Evolutionary conservation across 2,113 vertebrate genomes (phyloP).

Genomic region (Piprites chloris): DNA sequence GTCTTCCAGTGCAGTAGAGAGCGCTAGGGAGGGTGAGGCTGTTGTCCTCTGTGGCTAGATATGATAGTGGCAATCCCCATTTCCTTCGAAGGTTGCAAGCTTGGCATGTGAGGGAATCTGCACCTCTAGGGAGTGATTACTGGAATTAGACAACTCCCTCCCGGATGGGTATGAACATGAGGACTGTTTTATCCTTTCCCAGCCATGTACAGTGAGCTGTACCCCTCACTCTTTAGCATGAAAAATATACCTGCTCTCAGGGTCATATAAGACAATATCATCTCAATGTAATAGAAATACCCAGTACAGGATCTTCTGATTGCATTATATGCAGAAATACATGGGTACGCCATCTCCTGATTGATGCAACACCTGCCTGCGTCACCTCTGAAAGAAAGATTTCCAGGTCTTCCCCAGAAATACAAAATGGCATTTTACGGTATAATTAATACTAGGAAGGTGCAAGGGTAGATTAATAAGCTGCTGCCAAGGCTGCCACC

Average conservation of each 20-base stretch:
- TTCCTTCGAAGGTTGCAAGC: background rate
- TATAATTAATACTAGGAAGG: background rate
- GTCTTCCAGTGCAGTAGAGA: background rate
- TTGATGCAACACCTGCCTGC: background rate
- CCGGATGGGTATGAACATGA: background rate
- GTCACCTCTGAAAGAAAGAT: background rate
- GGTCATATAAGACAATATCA: background rate
- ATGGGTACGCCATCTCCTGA: background rate
- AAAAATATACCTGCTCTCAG: background rate
- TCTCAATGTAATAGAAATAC: background rate
- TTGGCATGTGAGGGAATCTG: background rate
- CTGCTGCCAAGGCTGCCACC: background rate
- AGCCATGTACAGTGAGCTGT: background rate
- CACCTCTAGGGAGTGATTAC: background rate
- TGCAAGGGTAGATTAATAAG: background rate
- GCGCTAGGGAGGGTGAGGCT: rapidly evolving
- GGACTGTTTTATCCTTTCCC: background rate
- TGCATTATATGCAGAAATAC: background rate
- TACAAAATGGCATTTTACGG: background rate
- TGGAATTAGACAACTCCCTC: background rate
- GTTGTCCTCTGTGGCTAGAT: background rate
- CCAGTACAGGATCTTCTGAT: background rate
- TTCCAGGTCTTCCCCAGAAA: background rate
- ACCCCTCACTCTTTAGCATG: background rate
- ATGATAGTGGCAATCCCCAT: background rate